A percentile compares a stretch with the other conserved stretches of the same genome.
Evolutionary conservation across 2,888 invertebrate species (phyloP).

Genomic region (Lasioglossum villosulum): DNA sequence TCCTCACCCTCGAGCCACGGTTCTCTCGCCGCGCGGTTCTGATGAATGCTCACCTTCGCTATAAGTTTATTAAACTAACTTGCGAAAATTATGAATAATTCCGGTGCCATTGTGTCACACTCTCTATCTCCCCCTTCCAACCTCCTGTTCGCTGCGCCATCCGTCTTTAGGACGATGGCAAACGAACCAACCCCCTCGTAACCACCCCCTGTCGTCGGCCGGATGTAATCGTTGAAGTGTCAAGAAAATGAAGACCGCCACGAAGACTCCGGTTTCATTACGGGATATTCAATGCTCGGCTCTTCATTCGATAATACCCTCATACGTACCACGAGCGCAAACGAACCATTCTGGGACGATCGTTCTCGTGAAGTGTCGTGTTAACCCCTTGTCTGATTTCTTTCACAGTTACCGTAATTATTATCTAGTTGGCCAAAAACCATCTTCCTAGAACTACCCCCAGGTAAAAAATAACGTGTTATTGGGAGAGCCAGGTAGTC

Average conservation of each 20-base stretch:
- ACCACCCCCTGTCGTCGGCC: background rate
- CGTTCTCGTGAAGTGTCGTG: background rate
- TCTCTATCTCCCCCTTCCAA: background rate
- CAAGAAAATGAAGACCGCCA: slow-evolving; percentile 46
- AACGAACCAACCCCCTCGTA: slow-evolving; percentile 5
- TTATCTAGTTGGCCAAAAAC: too few relatives aligned
- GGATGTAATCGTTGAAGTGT: slow-evolving; percentile 30
- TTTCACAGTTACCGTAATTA: background rate
- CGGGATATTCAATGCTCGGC: slow-evolving; percentile 16
- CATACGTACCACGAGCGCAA: background rate
- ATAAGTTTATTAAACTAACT: slow-evolving; percentile 79
- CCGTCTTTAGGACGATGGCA: slow-evolving; percentile 29
- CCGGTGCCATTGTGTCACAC: slow-evolving; percentile 62
- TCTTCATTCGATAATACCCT: slow-evolving; percentile 12
- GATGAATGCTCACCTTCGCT: slow-evolving; percentile 77
- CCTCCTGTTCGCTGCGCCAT: slow-evolving; percentile 17
- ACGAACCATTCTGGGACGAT: slow-evolving; percentile 20
- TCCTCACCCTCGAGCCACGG: slow-evolving; percentile 68
- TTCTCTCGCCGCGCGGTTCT: slow-evolving; percentile 68
- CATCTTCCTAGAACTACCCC: too few relatives aligned
- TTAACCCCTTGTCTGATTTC: background rate
- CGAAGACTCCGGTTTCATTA: slow-evolving; percentile 32
- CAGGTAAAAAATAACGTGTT: too few relatives aligned
- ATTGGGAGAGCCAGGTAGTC: too few relatives aligned
- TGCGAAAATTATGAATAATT: slow-evolving; percentile 76